Evolutionary conservation across 2,888 invertebrate genomes (phyloP), one percentile per base, ranked within the genome.

Genomic region (Morinoia aosen): DNA sequence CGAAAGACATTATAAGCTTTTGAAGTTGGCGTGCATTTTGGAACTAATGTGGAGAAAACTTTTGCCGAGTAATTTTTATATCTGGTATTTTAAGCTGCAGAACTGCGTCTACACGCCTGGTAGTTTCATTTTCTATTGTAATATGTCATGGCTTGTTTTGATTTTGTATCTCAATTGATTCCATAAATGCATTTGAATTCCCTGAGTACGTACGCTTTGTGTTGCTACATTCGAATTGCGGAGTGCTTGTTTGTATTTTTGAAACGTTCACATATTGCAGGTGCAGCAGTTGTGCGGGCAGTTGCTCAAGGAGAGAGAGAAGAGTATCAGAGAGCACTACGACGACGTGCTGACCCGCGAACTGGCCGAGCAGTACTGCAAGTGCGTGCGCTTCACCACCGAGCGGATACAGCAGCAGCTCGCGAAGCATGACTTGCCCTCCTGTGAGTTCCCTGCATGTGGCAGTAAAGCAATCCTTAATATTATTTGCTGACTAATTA

Each of bases 291-390:
- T 99, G 97, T 99, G 99, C 97, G 99, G 99, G 97, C 98, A 99
- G 97, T 98, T 99, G 98, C 98, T 99, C 96, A 98, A 98, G 97
- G 99, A 99, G 97, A 98, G 99, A 97, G 99, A 99, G 97, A 98
- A 98, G 97, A 98, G 99, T 97, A 98, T 99, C 97, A 98, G 99
- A 97, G 98, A 99, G 97, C 99, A 99, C 97, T 99, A 99, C 97
- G 99, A 99, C 97, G 98, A 98, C 96, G 99, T 99, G 97, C 98
- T 99, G 97, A 98, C 98, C 97, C 98, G 98, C 97, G 99, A 99
- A 98, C 98, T 99, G 97, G 99, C 99, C 96, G 99, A 99, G 98
- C 99, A 99, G 97, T 99, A 99, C 97, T 99, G 99, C 97, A 99
- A 99, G 97, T 99, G 99, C 97, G 99, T 99, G 96, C 99, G 99